These are phyloP conservation scores for Gymnocypris eckloni DNA, from an alignment of 2,797 vertebrate species.

Conservation along the genomic window DNA sequence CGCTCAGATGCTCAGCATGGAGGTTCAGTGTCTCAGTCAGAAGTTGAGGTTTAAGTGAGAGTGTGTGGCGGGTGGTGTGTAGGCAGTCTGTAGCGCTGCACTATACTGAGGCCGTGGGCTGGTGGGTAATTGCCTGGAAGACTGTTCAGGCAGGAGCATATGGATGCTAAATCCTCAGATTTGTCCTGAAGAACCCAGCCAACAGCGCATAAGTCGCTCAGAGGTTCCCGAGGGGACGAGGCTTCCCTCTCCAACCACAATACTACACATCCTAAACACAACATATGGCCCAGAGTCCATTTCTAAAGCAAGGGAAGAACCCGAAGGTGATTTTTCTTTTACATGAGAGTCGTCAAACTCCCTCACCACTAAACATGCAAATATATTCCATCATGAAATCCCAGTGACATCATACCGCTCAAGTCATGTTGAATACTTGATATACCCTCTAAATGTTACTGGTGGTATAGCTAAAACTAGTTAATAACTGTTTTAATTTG, in stretches of 20 bases:
- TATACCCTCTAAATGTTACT: background rate
- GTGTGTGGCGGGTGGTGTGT: slow-evolving; percentile 39
- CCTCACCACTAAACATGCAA: background rate
- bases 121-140: slow-evolving; percentile 71
- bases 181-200: slow-evolving; percentile 74
- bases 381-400: slow-evolving; percentile 1
- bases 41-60: slow-evolving; percentile 39
- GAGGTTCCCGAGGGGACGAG: slow-evolving; percentile 21
- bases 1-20: slow-evolving; percentile 20
- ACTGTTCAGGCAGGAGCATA: slow-evolving; percentile 72
- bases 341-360: background rate
- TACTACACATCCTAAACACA: slow-evolving; percentile 41
- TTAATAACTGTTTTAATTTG: background rate
- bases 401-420: background rate
- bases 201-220: slow-evolving; percentile 72
- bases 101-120: slow-evolving; percentile 43
- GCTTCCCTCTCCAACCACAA: slow-evolving; percentile 25
- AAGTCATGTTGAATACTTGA: background rate
- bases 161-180: slow-evolving; percentile 79
- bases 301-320: background rate
- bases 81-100: slow-evolving; percentile 37
- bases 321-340: background rate
- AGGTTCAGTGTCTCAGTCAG: slow-evolving; percentile 41
- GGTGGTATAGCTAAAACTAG: background rate
- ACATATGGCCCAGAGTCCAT: slow-evolving; percentile 13